Evolutionary conservation across 2,888 invertebrate species (phyloP).

Genomic region (Synergus itoensis): DNA sequence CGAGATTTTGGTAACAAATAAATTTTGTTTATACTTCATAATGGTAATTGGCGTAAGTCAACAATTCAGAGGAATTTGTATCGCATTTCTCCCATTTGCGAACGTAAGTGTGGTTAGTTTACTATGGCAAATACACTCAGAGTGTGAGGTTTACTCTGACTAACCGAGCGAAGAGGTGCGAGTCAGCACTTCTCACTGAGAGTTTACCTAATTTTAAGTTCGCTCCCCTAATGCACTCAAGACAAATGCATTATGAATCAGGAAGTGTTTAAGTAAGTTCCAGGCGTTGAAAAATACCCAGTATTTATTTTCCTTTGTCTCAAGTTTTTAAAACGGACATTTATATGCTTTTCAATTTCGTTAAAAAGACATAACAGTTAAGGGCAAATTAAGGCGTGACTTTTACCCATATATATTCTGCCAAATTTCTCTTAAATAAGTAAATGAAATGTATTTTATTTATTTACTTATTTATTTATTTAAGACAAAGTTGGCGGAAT

Average conservation of each 20-base stretch:
- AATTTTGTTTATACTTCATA: not conserved
- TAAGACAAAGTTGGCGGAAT: too few relatives aligned
- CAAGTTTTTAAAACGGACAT: not conserved
- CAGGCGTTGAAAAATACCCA: not conserved
- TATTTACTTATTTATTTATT: too few relatives aligned
- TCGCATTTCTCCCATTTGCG: slow-evolving; percentile 41
- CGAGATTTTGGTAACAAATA: not conserved
- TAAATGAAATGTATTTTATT: too few relatives aligned
- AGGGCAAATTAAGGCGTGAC: too few relatives aligned
- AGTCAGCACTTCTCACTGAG: not conserved
- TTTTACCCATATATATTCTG: too few relatives aligned
- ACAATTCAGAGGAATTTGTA: not conserved
- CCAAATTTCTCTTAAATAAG: too few relatives aligned
- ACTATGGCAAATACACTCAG: slow-evolving; percentile 30
- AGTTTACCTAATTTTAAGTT: slow-evolving; percentile 35
- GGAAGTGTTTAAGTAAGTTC: slow-evolving; percentile 26
- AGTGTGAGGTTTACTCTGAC: slow-evolving; percentile 19
- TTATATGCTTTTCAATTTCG: not conserved
- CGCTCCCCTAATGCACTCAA: slow-evolving; percentile 14
- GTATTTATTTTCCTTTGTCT: slow-evolving; percentile 6
- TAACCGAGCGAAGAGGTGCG: slow-evolving; percentile 27
- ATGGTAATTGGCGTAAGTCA: not conserved
- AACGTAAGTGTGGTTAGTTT: slow-evolving; percentile 64
- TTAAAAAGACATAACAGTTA: not conserved
- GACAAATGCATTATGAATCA: slow-evolving; percentile 33